Percentiles rank a stretch among this genome's conserved stretches.
phyloP scores from a whole-genome alignment of 2,888 invertebrate genomes.

The Drosophila phalerata region DNA sequence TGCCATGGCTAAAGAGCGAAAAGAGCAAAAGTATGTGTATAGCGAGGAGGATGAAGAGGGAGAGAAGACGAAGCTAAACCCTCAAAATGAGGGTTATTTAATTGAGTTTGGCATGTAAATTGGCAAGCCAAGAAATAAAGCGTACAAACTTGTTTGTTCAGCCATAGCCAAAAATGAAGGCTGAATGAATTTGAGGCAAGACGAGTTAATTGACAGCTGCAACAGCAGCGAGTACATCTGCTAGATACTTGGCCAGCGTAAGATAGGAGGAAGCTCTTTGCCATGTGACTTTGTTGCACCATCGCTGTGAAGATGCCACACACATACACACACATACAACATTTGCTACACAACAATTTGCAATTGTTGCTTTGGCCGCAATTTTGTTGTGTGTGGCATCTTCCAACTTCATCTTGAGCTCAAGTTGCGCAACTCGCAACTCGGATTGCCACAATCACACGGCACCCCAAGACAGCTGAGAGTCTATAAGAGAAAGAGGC shows the following conservation, averaged over 20 bases:
- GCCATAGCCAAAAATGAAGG: constrained; percentile 49
- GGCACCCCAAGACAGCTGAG: constrained; percentile 14
- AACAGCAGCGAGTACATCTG: constrained; percentile 13
- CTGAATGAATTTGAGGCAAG: constrained; percentile 21
- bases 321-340: constrained; percentile 26
- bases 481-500: constrained; percentile 1
- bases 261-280: constrained; percentile 47
- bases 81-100: constrained; percentile 43
- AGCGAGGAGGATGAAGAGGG: not conserved
- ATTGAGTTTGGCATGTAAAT: constrained; percentile 60
- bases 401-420: constrained; percentile 38
- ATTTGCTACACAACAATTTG: constrained; percentile 74
- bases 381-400: constrained; percentile 55
- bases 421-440: constrained; percentile 34
- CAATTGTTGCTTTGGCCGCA: constrained; percentile 73
- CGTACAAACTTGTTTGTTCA: constrained; percentile 40
- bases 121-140: constrained; percentile 39
- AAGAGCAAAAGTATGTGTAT: no score
- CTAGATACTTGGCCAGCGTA: constrained; percentile 32
- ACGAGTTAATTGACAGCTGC: constrained; percentile 46
- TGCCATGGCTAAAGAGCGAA: not conserved
- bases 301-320: constrained; percentile 45
- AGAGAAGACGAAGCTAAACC: constrained; percentile 1
- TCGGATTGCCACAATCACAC: constrained; percentile 55
- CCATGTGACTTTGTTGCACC: constrained; percentile 40